Base-by-base conservation (phyloP, 1,140 invertebrate genomes). In the Nasonia longicornis region DNA sequence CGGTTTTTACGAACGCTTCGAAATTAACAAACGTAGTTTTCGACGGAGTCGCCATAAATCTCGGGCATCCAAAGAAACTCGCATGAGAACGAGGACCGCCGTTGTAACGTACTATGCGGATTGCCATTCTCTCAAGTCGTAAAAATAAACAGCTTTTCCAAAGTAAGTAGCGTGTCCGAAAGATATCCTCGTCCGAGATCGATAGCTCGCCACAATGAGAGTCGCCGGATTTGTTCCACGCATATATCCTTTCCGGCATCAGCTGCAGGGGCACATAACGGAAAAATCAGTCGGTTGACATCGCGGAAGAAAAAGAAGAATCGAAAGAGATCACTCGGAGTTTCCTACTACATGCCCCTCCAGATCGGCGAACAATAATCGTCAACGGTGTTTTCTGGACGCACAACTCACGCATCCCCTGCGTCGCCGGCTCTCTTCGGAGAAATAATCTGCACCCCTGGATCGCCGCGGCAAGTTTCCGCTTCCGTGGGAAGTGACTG, bases 401-500 rank as follows among this genome's bases (percentile, higher is more conserved):
- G 45, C 63, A 22, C n/a, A 29, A n/a, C 26, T 42, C 74, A 22
- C 31, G n/a, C 58, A 76, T 14, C 63, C 11, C 16, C 26, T 35
- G 0, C 16, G 12, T 63, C 58, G 38, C 35, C 20, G 6, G 31
- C 31, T 35, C 74, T 63, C 63, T 64, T 35, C 74, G 12, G 58
- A 64, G 52, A 42, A 35, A 63, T 29, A 69, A 29, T 69, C 35
- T 22, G n/a, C 38, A 29, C 76, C 76, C 76, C 76, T 48, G 3
- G 38, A 11, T 2, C 2, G 22, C 3, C 6, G 29, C 71, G 74
- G 16, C 14, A 12, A 71, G 77, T 85, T 84, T 84, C 79, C 82
- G 85, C 80, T 87, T 88, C 87, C 87, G 87, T 88, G 87, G 87
- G 87, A 88, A 88, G 85, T 83, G 77, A 52, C 52, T 71, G 84